phyloP scores from a whole-genome alignment of 2,797 vertebrate genomes.

The Dendrocincla tyrannina region DNA sequence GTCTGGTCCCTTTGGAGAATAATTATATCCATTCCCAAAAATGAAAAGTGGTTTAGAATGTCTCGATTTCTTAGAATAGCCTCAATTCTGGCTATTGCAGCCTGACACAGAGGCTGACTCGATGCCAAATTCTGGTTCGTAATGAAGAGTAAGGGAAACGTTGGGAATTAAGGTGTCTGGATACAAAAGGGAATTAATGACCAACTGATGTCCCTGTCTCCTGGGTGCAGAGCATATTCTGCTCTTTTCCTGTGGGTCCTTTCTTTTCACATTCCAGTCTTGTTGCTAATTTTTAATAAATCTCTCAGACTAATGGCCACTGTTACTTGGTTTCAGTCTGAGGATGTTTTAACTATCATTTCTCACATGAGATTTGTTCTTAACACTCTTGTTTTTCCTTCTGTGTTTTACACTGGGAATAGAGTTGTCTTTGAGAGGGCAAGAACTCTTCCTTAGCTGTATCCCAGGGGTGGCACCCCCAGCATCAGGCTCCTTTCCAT shows the following conservation, averaged over 20 bases:
- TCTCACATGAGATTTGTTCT: neutral
- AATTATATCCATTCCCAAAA: neutral
- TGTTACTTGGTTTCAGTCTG: neutral
- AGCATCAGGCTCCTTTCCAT: neutral
- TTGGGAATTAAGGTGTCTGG: neutral
- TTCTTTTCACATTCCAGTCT: neutral
- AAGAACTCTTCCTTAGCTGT: neutral
- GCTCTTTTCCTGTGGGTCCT: neutral
- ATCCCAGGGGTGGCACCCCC: neutral
- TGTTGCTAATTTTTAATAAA: neutral
- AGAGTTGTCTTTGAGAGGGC: neutral
- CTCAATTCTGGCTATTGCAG: neutral
- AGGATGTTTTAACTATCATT: neutral
- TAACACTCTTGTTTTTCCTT: neutral
- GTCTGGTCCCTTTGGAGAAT: neutral
- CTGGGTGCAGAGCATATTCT: neutral
- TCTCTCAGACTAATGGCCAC: neutral
- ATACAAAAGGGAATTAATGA: neutral
- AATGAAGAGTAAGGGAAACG: neutral
- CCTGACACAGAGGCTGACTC: neutral
- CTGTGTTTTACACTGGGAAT: neutral
- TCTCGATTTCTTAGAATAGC: neutral
- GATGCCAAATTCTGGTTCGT: neutral
- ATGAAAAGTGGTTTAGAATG: slow-evolving; percentile 12
- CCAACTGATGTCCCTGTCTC: neutral